Base-by-base conservation (phyloP, 2,888 invertebrate species). In the Leptinotarsa rubiginosa region DNA sequence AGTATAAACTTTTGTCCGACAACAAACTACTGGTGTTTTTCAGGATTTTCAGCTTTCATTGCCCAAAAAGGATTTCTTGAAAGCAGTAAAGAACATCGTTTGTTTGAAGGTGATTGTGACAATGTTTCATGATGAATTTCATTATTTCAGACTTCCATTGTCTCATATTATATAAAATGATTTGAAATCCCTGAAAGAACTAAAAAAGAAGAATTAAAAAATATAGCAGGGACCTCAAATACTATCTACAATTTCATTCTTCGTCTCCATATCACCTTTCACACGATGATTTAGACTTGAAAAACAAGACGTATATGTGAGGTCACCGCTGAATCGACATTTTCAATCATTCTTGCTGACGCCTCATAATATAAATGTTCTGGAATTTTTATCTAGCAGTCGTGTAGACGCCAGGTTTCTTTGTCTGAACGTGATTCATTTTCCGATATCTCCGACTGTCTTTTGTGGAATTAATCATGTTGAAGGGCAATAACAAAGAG, bases 381-480 rank as follows among this genome's bases (percentile, higher is more conserved):
- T 56, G 56, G 56, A 56, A 56, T 15, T 22, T 22, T 13, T 22
- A 56, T 56, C 56, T 56, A 20, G 56, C 13, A 18, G 22, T 20
- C 3, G 20, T 56, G 20, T 3, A 18, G 56, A 56, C 20, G 22
- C 22, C 12, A 22, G 13, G 56, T 56, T 56, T 56, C 22, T 56
- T 56, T 56, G 56, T 22, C 5, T 22, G 56, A 20, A 13, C 15
- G 56, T 56, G 56, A 56, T 15, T 56, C 22, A 56, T 22, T 56
- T 22, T 56, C 56, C 22, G 20, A 56, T 22, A 50, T 50, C 50
- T 50, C 4, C 20, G 15, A 22, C 20, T 56, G 56, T 22, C 56
- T 22, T 16, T 56, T 56, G 15, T 56, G 22, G 25, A 56, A 56
- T 56, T 56, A 22, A 56, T 56, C 56, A 22, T 56, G 56, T 13